Evolutionary conservation across 2,888 invertebrate species (phyloP), one percentile per base, ranked within the genome.

Genomic region (Hoplodrina ambigua): DNA sequence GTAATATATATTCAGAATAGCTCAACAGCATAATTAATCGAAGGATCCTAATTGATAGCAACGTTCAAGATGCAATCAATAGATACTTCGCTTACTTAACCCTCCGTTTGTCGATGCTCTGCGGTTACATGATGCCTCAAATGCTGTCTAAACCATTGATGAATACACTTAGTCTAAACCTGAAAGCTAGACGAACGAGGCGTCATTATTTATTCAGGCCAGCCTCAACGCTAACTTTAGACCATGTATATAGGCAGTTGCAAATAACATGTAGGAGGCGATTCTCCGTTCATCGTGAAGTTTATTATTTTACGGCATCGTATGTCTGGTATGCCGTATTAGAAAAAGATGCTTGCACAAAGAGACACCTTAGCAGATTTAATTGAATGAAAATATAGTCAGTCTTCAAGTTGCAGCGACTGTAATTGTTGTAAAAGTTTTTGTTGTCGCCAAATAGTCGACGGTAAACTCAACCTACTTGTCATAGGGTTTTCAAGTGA

Each of bases 161-260:
- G 44, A 41, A 53, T 44, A 8, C n/a, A 57, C 50, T 33, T 37
- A 46, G 44, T 20, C 25, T 69, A 54, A 7, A 19, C 37, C 25
- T 20, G 19, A 1, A 33, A 55, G 17, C 49, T 20, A 37, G 15
- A 55, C 37, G 30, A 30, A 49, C n/a, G 41, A 44, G 8, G 1
- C 7, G n/a, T 25, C 44, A 58, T 71, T 20, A 56, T 44, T 61
- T 70, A 71, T 61, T 56, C 61, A 61, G 5, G 7, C 8, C 44
- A 13, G 8, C n/a, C 50, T 49, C 61, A 44, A 44, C 44, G n/a
- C 30, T 46, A 25, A 58, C 15, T 56, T 57, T 44, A 53, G 15
- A 25, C 33, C 5, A 30, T 13, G n/a, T 41, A 17, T 13, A 41
- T 17, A 37, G 20, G 30, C 57, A 41, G 25, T 49, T 56, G 17